These are phyloP conservation scores for Plecotus auritus DNA, from an alignment of 2,113 vertebrate genomes.

Conservation along the genomic window DNA sequence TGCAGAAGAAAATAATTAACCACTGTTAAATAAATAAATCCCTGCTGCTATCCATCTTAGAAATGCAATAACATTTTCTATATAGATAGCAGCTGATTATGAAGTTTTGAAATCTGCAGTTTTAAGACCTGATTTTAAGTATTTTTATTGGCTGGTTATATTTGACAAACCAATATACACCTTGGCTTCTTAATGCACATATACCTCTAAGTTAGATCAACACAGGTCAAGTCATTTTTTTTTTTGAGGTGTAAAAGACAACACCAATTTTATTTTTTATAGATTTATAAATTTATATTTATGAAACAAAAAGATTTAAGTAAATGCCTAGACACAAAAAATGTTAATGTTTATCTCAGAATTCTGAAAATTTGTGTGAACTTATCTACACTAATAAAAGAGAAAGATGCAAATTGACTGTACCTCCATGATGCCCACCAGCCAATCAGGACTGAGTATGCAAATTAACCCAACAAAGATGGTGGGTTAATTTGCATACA, in stretches of 20 bases:
- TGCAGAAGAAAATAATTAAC: neutral
- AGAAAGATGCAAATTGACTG: no score
- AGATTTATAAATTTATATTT: neutral
- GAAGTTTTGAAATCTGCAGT: neutral
- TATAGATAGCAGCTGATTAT: neutral
- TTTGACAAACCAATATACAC: neutral
- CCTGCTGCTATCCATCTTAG: neutral
- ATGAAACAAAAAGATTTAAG: neutral
- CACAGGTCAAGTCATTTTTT: neutral
- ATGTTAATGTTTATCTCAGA: neutral
- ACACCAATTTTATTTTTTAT: neutral
- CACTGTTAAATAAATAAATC: conserved; percentile 2
- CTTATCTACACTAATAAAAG: neutral
- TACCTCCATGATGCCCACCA: no score
- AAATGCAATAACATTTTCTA: neutral
- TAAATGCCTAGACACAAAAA: conserved; percentile 11
- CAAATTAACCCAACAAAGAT: no score
- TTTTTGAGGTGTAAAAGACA: neutral
- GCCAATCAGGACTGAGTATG: no score
- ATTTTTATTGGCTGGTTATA: conserved; percentile 5
- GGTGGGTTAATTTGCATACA: no score
- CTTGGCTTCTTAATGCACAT: neutral
- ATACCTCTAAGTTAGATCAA: neutral
- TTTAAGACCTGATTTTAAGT: neutral
- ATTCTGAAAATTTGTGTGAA: neutral